A percentile compares a stretch with the other conserved stretches of the same genome.
These are phyloP conservation scores for Leptopilina syphax DNA, from an alignment of 2,888 invertebrate species.

Conservation along the genomic window DNA sequence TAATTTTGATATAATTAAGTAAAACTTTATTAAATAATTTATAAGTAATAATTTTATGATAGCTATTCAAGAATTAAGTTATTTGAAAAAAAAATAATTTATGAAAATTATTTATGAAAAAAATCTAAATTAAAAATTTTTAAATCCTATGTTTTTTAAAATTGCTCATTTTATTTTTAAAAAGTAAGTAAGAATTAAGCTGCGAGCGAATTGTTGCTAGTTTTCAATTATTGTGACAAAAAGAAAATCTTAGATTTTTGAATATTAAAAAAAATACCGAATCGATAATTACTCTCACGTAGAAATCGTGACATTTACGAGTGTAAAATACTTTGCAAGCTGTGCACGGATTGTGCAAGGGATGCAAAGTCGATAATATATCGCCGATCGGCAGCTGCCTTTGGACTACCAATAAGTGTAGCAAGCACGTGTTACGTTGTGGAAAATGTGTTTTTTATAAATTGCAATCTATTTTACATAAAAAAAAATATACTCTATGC, in stretches of 20 bases:
- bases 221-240: background rate
- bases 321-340: slow-evolving; percentile 34
- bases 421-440: slow-evolving; percentile 37
- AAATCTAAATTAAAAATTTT: no score
- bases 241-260: background rate
- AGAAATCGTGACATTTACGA: slow-evolving; percentile 23
- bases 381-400: slow-evolving; percentile 38
- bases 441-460: slow-evolving; percentile 34
- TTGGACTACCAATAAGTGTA: slow-evolving; percentile 39
- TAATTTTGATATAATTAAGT: no score
- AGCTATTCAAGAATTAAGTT: no score
- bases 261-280: background rate
- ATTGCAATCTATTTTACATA: slow-evolving; percentile 2
- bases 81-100: no score
- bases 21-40: no score
- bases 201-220: no score
- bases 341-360: slow-evolving; percentile 40
- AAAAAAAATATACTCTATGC: background rate
- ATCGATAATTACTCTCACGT: slow-evolving; percentile 28
- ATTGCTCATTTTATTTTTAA: no score
- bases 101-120: no score
- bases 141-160: no score
- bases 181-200: no score
- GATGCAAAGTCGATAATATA: slow-evolving; percentile 41
- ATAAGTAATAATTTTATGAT: no score